Percentiles rank a stretch among this genome's conserved stretches.
Evolutionary conservation across 2,113 vertebrate genomes (phyloP).

Genomic region (Urocitellus parryii): DNA sequence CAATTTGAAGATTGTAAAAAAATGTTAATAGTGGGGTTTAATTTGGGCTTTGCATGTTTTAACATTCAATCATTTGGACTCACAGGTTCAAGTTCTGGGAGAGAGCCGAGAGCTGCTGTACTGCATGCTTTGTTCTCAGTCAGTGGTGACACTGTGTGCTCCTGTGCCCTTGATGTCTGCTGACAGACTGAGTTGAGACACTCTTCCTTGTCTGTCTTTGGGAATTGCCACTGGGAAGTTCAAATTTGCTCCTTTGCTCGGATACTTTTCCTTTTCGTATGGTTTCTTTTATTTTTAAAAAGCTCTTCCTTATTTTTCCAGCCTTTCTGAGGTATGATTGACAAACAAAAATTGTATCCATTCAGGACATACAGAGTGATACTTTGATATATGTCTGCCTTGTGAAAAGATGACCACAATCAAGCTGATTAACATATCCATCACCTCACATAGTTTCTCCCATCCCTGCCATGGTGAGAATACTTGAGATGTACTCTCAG

Average conservation of each 20-base stretch:
- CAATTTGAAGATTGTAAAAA: not conserved
- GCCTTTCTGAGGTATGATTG: not conserved
- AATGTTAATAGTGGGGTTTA: not conserved
- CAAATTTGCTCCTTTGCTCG: not conserved
- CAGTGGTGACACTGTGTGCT: not conserved
- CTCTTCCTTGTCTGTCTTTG: not conserved
- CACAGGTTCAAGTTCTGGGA: not conserved
- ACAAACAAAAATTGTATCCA: not conserved
- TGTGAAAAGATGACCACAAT: not conserved
- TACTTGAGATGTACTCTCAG: not conserved
- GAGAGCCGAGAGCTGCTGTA: not conserved
- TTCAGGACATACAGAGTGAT: not conserved
- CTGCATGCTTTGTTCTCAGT: fast-evolving
- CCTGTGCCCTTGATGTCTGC: not conserved
- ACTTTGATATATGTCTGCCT: not conserved
- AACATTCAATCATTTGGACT: not conserved
- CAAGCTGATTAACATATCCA: not conserved
- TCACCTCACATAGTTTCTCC: not conserved
- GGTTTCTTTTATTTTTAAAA: not conserved
- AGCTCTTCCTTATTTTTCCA: not conserved
- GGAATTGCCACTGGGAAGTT: not conserved
- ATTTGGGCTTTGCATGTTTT: not conserved
- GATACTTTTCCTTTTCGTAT: not conserved
- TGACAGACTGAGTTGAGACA: not conserved
- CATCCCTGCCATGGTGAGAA: not conserved